Evolutionary conservation across 2,113 vertebrate genomes (phyloP), one percentile per base, ranked within the genome.

Genomic region (Macheiramphus alcinus): DNA sequence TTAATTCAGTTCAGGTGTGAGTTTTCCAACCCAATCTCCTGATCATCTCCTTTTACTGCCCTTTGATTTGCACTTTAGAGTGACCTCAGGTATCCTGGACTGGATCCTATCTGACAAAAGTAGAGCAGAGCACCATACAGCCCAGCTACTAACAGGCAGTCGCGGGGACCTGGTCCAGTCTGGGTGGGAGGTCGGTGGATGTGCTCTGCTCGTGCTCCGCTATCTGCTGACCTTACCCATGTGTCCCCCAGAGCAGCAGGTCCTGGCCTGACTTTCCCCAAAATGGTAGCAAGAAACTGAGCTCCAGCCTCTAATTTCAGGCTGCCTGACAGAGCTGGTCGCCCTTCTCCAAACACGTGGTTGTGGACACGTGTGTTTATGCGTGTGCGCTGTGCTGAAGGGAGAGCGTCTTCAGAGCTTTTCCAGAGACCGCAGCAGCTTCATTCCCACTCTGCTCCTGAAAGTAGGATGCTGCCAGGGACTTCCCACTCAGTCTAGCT

Each of bases 91-190:
- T 58, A 78, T 91, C 50, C n/a, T 58, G 22, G 36, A 45, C 50
- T 47, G 67, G 9, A n/a, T 86, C 21, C 13, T 70, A 13, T 55
- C 29, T 63, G n/a, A 32, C 58, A 45, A 56, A 82, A 53, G 14
- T 38, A 48, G 45, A 58, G 5, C 42, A 65, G 74, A 56, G 26
- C 31, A 79, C 25, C 20, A 7, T 22, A 56, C 5, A 17, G 61
- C 40, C 31, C 58, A 58, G n/a, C 21, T 81, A 7, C 9, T n/a
- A 25, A 16, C 0, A 2, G 48, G 45, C 36, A 53, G 55, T 7
- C 0, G 0, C 9, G 26, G 47, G 42, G 8, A 48, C 5, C 4
- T 6, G 21, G 13, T 29, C 48, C 16, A 10, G 31, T 38, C 22
- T 43, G 63, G 36, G 48, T 45, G 14, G 25, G 25, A 62, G 45